Conservation (phyloP, 2,888 invertebrate genomes). For the Argynnis bischoffii region DNA sequence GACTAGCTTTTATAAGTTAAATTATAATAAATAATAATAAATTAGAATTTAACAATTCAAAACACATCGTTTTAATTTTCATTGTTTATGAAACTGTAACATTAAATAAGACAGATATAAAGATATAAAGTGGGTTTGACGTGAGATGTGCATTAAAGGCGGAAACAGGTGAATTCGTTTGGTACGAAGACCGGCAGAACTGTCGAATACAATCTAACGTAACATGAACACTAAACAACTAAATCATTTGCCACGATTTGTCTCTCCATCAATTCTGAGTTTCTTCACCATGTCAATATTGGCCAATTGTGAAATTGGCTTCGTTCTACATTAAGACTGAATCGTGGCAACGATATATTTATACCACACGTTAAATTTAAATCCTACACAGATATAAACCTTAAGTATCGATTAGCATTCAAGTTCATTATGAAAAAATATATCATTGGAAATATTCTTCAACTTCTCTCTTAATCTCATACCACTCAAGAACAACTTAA, state of each 20-base stretch:
- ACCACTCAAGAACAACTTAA: slow-evolving; percentile 80
- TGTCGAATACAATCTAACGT: slow-evolving; percentile 75
- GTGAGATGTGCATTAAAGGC: slow-evolving; percentile 65
- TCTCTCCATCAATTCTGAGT: slow-evolving; percentile 45
- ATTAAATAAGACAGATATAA: slow-evolving; percentile 6
- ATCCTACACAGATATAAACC: slow-evolving; percentile 80
- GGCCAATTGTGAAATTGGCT: slow-evolving; percentile 11
- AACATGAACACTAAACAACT: slow-evolving; percentile 82
- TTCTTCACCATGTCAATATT: slow-evolving; percentile 32
- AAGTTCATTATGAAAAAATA: slow-evolving; percentile 82
- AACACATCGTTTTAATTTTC: slow-evolving; percentile 37
- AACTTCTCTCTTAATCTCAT: slow-evolving; percentile 77
- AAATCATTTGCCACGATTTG: slow-evolving; percentile 67
- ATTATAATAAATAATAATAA: slow-evolving; percentile 62
- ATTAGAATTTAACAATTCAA: slow-evolving; percentile 58
- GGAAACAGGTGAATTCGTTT: slow-evolving; percentile 65
- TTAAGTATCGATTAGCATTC: slow-evolving; percentile 80
- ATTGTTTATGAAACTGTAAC: slow-evolving; percentile 39
- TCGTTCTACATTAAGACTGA: slow-evolving; percentile 44
- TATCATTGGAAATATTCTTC: slow-evolving; percentile 81
- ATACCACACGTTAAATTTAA: slow-evolving; percentile 79
- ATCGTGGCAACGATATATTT: slow-evolving; percentile 65
- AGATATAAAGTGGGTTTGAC: slow-evolving; percentile 58
- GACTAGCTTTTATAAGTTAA: slow-evolving; percentile 74
- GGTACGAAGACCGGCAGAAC: slow-evolving; percentile 61